Evolutionary conservation across 2,113 vertebrate species (phyloP).

Genomic region (Alouatta palliata): DNA sequence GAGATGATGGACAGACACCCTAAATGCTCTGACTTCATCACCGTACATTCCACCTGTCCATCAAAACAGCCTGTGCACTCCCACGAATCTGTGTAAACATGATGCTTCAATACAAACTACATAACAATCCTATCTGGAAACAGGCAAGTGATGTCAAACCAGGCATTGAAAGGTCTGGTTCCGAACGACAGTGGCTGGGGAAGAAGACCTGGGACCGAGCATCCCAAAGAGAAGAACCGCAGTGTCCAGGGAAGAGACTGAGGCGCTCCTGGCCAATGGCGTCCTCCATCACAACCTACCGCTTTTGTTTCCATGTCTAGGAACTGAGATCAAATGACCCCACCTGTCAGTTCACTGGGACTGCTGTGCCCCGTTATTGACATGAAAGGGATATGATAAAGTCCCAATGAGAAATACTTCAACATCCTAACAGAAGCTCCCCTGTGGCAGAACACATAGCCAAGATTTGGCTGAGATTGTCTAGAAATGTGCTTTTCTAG

Average conservation of each 20-base stretch:
- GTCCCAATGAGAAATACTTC: accelerated
- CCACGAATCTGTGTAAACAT: neutral
- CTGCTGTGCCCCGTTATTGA: neutral
- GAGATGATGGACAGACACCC: neutral
- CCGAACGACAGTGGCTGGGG: too few relatives aligned
- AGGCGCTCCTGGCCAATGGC: accelerated
- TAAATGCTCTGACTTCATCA: neutral
- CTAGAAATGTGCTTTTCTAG: neutral
- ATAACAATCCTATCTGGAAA: neutral
- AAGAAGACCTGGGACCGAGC: neutral
- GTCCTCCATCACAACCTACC: accelerated
- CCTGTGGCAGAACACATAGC: neutral
- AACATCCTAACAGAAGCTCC: accelerated
- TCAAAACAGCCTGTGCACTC: neutral
- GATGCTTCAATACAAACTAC: neutral
- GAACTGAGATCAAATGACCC: neutral
- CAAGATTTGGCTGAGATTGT: neutral
- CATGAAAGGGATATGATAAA: accelerated
- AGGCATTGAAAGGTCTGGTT: too few relatives aligned
- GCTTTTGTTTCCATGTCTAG: neutral
- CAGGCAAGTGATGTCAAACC: neutral
- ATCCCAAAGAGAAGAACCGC: accelerated
- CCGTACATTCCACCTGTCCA: neutral
- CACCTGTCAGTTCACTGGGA: neutral
- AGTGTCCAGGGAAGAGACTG: neutral